Evolutionary conservation across 2,888 invertebrate species (phyloP), one percentile per base, ranked within the genome.

Genomic region (Hirudinaria manillensis): DNA sequence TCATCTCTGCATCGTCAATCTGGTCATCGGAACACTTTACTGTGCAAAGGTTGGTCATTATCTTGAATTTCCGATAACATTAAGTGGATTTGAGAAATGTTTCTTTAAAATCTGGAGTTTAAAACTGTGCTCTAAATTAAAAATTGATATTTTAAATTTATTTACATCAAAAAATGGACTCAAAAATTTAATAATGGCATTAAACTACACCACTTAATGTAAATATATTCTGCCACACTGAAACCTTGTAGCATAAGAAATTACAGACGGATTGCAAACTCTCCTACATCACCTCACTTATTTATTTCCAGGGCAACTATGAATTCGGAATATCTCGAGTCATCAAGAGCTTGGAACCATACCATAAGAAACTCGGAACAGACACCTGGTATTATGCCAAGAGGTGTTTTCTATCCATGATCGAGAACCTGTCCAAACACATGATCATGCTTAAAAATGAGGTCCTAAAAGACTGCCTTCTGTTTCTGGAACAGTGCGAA

Each of bases 331-430:
- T 99, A 81, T 95, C 96, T 0, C 89, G 98, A 78, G 93, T 99
- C 0, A 95, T 98, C 83, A 97, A 98, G 86, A 97, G 97, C 56
- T 86, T 99, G 76, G 94, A 95, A 82, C 95, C 95, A 0, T 94
- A 93, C 82, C 91, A 92, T 83, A 93, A 93, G 85, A 93, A 97
- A 83, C 88, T 99, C 13, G 97, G 98, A 24, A 94, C 96, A 0
- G 98, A 99, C 83, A 99, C 99, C 3, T 99, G 99, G 99, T 92
- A 93, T 84, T 97, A 98, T 84, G 93, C 96, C 0, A 98, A 98
- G 84, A 89, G 97, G 77, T 97, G 96, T 83, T 93, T 98, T 83
- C 87, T 98, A 76, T 93, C 93, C n/a, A 89, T 94, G 81, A 89
- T 94, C 76, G 94, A 95, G 87, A 93, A 93, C 85, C 87, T 94